These are phyloP conservation scores for Apodemus sylvaticus DNA, from an alignment of 2,113 vertebrate genomes.

Conservation along the genomic window DNA sequence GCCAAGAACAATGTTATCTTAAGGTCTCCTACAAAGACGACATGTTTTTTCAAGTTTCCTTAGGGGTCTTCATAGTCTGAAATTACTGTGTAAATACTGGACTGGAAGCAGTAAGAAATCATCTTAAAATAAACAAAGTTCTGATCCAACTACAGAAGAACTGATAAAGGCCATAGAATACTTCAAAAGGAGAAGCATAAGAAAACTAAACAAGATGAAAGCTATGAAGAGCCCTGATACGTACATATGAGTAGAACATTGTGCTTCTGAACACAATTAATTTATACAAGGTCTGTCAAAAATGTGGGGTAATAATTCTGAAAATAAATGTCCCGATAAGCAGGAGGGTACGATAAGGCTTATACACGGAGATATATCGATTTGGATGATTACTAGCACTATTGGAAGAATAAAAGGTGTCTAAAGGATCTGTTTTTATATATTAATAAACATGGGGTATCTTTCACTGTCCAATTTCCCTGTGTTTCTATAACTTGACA, in stretches of 20 bases:
- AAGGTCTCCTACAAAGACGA: slow-evolving; percentile 51
- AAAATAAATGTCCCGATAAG: background rate
- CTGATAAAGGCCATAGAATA: background rate
- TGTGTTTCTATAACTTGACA: background rate
- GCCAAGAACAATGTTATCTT: slow-evolving; percentile 57
- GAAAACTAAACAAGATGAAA: slow-evolving; percentile 64
- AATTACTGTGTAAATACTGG: slow-evolving; percentile 25
- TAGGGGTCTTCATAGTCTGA: slow-evolving; percentile 3
- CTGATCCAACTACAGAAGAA: slow-evolving; percentile 36
- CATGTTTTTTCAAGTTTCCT: background rate
- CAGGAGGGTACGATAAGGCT: background rate
- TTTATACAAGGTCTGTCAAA: slow-evolving; percentile 39
- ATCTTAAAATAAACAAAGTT: slow-evolving; percentile 55
- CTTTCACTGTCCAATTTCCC: background rate
- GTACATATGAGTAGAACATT: background rate
- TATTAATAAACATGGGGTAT: background rate
- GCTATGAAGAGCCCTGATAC: background rate
- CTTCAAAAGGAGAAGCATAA: background rate
- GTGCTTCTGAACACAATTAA: background rate
- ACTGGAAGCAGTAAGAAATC: slow-evolving; percentile 56
- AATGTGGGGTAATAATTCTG: background rate
- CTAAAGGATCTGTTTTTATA: background rate
- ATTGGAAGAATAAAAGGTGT: background rate
- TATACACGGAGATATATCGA: background rate
- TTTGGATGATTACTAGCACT: background rate